These are phyloP conservation scores for Erinaceus europaeus DNA, from an alignment of 2,113 vertebrate genomes.

Conservation along the genomic window DNA sequence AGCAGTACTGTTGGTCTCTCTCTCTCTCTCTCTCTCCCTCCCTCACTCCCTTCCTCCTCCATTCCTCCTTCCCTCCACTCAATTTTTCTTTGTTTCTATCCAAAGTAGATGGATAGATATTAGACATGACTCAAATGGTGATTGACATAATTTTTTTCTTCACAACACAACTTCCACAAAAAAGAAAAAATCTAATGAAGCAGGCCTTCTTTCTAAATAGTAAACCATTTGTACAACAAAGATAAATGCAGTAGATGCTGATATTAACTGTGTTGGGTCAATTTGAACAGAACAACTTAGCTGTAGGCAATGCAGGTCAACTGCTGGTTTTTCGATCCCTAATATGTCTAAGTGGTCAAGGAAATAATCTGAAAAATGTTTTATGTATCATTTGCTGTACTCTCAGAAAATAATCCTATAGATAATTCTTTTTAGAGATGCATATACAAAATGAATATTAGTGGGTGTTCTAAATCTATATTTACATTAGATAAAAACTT, in stretches of 20 bases:
- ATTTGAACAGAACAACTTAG: constrained; percentile 16
- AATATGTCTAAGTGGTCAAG: constrained; percentile 42
- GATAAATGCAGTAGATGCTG: background rate
- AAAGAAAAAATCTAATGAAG: background rate
- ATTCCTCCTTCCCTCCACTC: no score
- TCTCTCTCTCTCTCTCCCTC: no score
- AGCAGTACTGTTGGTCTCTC: no score
- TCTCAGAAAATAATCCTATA: constrained; percentile 3
- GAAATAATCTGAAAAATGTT: background rate
- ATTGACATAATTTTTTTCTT: background rate
- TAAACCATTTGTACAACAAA: background rate
- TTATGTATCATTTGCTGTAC: background rate
- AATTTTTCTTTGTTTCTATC: no score
- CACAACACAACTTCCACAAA: background rate
- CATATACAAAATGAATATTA: no score
- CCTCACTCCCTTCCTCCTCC: no score
- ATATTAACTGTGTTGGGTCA: constrained; percentile 54
- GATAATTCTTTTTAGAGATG: background rate
- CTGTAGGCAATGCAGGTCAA: constrained; percentile 51
- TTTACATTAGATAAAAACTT: no score
- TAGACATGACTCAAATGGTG: no score
- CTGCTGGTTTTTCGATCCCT: constrained; percentile 60
- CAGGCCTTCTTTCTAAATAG: background rate
- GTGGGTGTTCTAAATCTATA: no score
- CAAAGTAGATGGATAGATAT: no score